Percentiles rank a stretch among this genome's conserved stretches.
phyloP scores from a whole-genome alignment of 2,888 invertebrate species.

The Hypolimnas misippus region DNA sequence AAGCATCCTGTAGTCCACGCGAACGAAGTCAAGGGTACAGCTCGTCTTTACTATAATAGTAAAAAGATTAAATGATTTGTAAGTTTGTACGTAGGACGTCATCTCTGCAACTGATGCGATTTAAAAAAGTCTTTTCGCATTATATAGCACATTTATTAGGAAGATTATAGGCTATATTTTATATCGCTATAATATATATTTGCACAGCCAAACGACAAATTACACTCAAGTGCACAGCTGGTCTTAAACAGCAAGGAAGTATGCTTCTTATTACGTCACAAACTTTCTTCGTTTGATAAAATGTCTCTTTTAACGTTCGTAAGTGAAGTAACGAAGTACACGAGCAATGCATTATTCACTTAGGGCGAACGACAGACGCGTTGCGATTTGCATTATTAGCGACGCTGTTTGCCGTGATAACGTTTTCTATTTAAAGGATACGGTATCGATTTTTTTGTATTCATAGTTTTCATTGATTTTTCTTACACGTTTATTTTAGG shows the following conservation, averaged over 20 bases:
- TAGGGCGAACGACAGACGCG: background rate
- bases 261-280: conserved; percentile 12
- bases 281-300: conserved; percentile 7
- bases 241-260: background rate
- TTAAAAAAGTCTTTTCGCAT: too few relatives aligned
- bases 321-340: conserved; percentile 14
- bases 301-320: conserved; percentile 10
- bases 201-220: background rate
- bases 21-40: too few relatives aligned
- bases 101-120: too few relatives aligned
- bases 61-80: too few relatives aligned
- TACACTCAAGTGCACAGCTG: background rate
- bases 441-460: too few relatives aligned
- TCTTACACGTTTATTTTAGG: too few relatives aligned
- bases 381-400: background rate
- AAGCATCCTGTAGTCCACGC: too few relatives aligned
- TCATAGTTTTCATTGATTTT: too few relatives aligned
- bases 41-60: too few relatives aligned
- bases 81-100: too few relatives aligned
- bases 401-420: background rate
- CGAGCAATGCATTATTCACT: conserved; percentile 20
- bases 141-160: too few relatives aligned
- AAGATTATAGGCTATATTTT: too few relatives aligned
- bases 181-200: background rate
- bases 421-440: background rate